Evolutionary conservation across 2,888 invertebrate species (phyloP), one percentile per base, ranked within the genome.

Genomic region (Suillia variegata): DNA sequence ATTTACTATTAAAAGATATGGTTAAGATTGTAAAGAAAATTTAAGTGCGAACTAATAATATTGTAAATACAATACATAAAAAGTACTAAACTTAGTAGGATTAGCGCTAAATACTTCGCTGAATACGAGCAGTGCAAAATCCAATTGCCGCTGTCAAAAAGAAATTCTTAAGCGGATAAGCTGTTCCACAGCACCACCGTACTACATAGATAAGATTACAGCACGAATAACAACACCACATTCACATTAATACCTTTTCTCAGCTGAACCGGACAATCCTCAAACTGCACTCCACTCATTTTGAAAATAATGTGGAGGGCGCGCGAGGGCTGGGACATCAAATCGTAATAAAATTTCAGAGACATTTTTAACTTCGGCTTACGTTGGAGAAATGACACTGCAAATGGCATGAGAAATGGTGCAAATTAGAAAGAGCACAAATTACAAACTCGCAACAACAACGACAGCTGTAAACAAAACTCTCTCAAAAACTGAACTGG

Each of bases 251-350:
- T 65, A 87, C 91, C 89, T 84, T 87, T 87, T 31, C 85, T 80
- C 62, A 92, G 79, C 65, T 87, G 85, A 20, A 91, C 83, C 58
- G 82, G 78, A 70, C 87, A 86, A 2, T 83, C 77, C 73, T 88
- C 86, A 78, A 88, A 91, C 48, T 88, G 85, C 70, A 86, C 86
- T 57, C 87, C 86, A 51, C 85, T 84, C 18, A 81, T 75, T 70
- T 89, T 90, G 45, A 93, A 79, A 73, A 91, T 85, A 66, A 90
- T 88, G 62, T 87, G 88, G 33, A 92, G 70, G 10, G 90, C 87
- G 73, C 92, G 85, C 5, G 88, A 88, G 1, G 92, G 92, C 78
- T 91, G 92, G 0, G 92, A 92, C 84, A 92, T 83, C 17, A 90
- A 81, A 82, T 92, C 90, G 66, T 84, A 89, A 75, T 90, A 92